Evolutionary conservation across 2,797 vertebrate species (phyloP).

Genomic region (Xenopus petersii): DNA sequence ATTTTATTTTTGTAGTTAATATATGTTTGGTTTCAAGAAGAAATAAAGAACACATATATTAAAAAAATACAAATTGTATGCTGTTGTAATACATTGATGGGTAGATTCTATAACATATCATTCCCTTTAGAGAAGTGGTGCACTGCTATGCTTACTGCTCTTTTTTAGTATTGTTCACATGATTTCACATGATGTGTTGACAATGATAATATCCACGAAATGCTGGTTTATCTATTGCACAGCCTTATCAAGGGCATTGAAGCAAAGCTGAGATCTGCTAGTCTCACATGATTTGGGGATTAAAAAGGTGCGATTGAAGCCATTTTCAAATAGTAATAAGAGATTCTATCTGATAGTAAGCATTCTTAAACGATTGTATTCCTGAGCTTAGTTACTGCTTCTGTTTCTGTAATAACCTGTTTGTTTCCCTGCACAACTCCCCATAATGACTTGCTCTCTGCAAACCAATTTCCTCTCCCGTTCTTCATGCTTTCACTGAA

Average conservation of each 20-base stretch:
- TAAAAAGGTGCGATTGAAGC: slow-evolving; percentile 8
- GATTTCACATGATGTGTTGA: background rate
- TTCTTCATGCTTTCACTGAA: slow-evolving; percentile 37
- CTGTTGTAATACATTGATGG: no score
- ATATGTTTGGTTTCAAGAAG: no score
- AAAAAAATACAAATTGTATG: no score
- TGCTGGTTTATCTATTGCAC: slow-evolving; percentile 20
- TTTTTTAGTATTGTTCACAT: background rate
- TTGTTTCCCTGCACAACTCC: slow-evolving; percentile 33
- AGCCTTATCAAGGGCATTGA: slow-evolving; percentile 30
- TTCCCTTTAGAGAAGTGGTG: no score
- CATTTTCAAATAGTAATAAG: slow-evolving; percentile 18
- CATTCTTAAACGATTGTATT: slow-evolving; percentile 17
- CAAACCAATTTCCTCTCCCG: slow-evolving; percentile 40
- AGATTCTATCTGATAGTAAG: slow-evolving; percentile 32
- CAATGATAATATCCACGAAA: slow-evolving; percentile 9
- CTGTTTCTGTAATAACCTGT: slow-evolving; percentile 35
- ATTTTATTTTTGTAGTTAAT: no score
- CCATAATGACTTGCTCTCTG: slow-evolving; percentile 38
- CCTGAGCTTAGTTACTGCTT: background rate
- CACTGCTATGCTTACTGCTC: background rate
- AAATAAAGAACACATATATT: no score
- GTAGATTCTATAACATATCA: no score
- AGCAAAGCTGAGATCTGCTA: slow-evolving; percentile 34
- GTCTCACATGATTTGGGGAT: slow-evolving; percentile 2